Base-by-base conservation (phyloP, 2,888 invertebrate species). In the Tipula confusa region DNA sequence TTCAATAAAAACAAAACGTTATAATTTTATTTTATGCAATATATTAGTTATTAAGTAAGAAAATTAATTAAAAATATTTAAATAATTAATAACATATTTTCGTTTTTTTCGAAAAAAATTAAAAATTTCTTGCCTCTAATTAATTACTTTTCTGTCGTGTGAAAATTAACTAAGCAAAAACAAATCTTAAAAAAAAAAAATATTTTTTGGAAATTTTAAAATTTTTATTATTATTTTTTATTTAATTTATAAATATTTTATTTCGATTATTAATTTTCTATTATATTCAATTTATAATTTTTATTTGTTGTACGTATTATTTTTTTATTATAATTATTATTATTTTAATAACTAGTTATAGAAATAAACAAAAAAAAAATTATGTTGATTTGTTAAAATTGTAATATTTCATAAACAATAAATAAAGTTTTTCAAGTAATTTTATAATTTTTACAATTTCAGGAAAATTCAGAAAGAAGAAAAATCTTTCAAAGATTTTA, bases 351-450 rank as follows among this genome's bases (percentile, higher is more conserved):
- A 64, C 18, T 64, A 64, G 64, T 64, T 64, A 64, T 64, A 64
- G 64, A 64, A 64, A 64, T 24, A 24, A 64, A n/a, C n/a, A n/a
- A n/a, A 64, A 64, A 64, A 64, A 24, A 24, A 24, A 64, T 24
- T 64, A 64, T 64, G 64, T 64, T 64, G 64, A 64, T 64, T 64
- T 64, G 64, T 64, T 64, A 64, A 64, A 64, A 64, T 64, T 64
- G 64, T 64, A 64, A 24, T 64, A 64, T 64, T 64, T 64, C 64
- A 64, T 64, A 64, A 64, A 64, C 64, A 64, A n/a, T n/a, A n/a
- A 64, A 64, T 64, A 64, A 64, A 64, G 64, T 9, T 64, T 64
- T 64, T 64, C 24, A 64, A 64, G 24, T 64, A 64, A 64, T 64
- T 24, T 64, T 43, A 3, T n/a, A n/a, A n/a, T n/a, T n/a, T n/a